Percentiles rank a stretch among this genome's conserved stretches.
These are phyloP conservation scores for Oryzias javanicus DNA, from an alignment of 2,113 vertebrate genomes.

Conservation along the genomic window DNA sequence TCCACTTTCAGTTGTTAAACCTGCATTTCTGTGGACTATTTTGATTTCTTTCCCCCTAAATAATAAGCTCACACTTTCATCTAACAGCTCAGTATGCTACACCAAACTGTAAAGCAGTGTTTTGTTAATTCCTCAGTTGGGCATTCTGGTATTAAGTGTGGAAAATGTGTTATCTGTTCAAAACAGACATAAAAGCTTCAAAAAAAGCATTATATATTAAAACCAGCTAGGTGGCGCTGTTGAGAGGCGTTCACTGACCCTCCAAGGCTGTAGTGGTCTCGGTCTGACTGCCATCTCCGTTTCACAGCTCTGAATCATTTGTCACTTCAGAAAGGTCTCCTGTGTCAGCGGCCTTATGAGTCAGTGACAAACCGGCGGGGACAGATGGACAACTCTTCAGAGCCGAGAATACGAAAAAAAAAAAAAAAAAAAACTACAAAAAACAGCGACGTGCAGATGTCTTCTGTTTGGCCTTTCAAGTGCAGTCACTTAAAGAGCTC, in stretches of 20 bases:
- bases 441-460: conserved; percentile 38
- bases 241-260: conserved; percentile 8
- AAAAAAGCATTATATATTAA: conserved; percentile 13
- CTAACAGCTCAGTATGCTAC: background rate
- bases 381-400: conserved; percentile 10
- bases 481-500: conserved; percentile 34
- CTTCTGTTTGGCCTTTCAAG: conserved; percentile 36
- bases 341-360: conserved; percentile 25
- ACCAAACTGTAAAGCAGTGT: background rate
- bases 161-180: background rate
- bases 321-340: conserved; percentile 28
- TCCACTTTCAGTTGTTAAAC: background rate
- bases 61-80: conserved; percentile 1
- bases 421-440: conserved; percentile 15
- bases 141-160: background rate
- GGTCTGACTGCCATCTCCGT: conserved; percentile 4
- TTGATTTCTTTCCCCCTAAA: background rate
- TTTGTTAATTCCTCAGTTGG: conserved; percentile 7
- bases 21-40: background rate
- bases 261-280: conserved; percentile 6
- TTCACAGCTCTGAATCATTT: conserved; percentile 29
- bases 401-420: background rate
- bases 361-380: conserved; percentile 6
- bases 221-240: background rate
- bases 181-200: conserved; percentile 16